phyloP scores from a whole-genome alignment of 2,113 vertebrate species.

The Alexandromys fortis region DNA sequence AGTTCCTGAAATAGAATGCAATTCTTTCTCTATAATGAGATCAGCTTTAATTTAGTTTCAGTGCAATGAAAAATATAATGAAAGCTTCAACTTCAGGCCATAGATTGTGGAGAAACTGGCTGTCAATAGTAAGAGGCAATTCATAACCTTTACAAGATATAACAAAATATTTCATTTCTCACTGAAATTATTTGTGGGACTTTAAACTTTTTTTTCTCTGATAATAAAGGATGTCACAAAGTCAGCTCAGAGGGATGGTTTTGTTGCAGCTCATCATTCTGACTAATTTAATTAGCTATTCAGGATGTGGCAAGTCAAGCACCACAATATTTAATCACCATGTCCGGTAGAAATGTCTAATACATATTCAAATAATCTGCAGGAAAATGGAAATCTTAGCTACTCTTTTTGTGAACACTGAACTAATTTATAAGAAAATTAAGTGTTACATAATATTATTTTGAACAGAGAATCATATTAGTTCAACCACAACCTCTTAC shows the following conservation, averaged over 20 bases:
- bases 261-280: constrained; percentile 13
- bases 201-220: constrained; percentile 76
- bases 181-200: constrained; percentile 78
- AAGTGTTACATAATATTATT: not conserved
- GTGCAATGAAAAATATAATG: constrained; percentile 80
- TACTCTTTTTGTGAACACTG: not conserved
- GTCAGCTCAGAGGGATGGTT: constrained; percentile 69
- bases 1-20: constrained; percentile 82
- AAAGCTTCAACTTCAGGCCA: constrained; percentile 59
- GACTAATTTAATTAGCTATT: constrained; percentile 69
- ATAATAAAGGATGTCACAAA: constrained; percentile 60
- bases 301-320: constrained; percentile 2
- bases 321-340: constrained; percentile 44
- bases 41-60: constrained; percentile 84
- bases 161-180: constrained; percentile 72
- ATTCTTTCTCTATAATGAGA: constrained; percentile 82
- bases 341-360: constrained; percentile 44
- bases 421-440: not conserved
- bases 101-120: constrained; percentile 66
- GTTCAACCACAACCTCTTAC: not conserved
- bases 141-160: constrained; percentile 59
- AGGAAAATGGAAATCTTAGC: not conserved
- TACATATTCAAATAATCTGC: not conserved
- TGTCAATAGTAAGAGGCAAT: constrained; percentile 59
- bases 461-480: not conserved